A percentile compares a stretch with the other conserved stretches of the same genome.
These are phyloP conservation scores for Caenorhabditis sulstoni DNA, from an alignment of 2,888 invertebrate genomes.

Conservation along the genomic window DNA sequence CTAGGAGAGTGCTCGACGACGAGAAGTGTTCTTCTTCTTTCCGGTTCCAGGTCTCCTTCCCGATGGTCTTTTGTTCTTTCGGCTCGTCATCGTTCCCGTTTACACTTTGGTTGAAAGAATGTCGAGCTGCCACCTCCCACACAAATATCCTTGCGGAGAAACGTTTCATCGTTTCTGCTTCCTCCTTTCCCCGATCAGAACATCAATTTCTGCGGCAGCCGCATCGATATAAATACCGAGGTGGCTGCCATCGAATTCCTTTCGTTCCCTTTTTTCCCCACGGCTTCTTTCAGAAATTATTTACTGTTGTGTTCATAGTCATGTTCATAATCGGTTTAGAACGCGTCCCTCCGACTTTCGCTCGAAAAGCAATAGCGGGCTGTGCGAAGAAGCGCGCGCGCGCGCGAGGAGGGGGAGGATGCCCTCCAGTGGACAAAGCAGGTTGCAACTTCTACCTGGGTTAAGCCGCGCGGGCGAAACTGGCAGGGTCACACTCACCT, in stretches of 20 bases:
- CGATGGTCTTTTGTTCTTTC: neutral
- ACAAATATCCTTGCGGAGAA: neutral
- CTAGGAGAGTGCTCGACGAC: too few species aligned
- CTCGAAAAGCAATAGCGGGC: constrained; percentile 29
- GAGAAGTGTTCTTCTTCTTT: too few species aligned
- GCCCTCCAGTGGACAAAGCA: constrained; percentile 61
- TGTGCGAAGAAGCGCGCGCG: constrained; percentile 13
- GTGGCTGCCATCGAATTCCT: constrained; percentile 1
- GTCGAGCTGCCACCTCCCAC: constrained; percentile 18
- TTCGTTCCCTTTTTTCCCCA: neutral
- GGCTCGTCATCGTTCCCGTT: constrained; percentile 1
- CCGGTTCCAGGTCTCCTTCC: constrained; percentile 2
- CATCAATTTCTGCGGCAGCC: constrained; percentile 9
- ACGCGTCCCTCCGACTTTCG: constrained; percentile 44
- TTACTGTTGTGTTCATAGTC: constrained; percentile 50
- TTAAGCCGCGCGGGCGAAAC: constrained; percentile 39
- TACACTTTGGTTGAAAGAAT: constrained; percentile 17
- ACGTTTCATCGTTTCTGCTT: constrained; percentile 1
- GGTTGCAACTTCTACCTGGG: constrained; percentile 53
- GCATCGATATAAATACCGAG: constrained; percentile 28
- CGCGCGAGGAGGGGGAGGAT: constrained; percentile 40
- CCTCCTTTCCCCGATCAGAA: constrained; percentile 21
- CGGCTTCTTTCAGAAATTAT: constrained; percentile 15
- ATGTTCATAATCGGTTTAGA: constrained; percentile 61
- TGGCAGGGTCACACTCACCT: constrained; percentile 24